Conservation (phyloP, 2,797 vertebrate genomes). For the Gymnoscopelus braueri region DNA sequence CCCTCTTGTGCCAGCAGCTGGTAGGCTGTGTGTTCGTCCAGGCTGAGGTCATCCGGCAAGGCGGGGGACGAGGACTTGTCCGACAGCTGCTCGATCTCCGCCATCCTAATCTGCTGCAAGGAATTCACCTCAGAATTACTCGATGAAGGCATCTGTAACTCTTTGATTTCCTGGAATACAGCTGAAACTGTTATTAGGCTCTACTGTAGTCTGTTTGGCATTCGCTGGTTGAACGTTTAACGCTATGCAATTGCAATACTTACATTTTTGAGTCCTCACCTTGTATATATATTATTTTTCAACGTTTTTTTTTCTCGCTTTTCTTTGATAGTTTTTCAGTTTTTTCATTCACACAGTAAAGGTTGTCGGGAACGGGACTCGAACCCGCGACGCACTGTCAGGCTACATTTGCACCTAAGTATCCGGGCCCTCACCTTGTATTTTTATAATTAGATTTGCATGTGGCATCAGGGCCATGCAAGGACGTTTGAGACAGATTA, state of each 20-base stretch:
- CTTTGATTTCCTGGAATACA: constrained; percentile 1
- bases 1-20: constrained; percentile 81
- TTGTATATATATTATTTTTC: neutral
- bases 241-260: neutral
- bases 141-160: neutral
- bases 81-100: constrained; percentile 91
- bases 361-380: no score
- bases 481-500: no score
- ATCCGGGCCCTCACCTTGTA: no score
- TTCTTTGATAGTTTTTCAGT: no score
- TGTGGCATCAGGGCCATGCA: no score
- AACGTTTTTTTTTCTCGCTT: no score
- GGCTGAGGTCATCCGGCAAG: constrained; percentile 90
- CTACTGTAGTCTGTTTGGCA: constrained; percentile 1
- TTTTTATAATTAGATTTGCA: no score
- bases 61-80: constrained; percentile 94
- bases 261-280: neutral
- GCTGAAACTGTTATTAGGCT: neutral
- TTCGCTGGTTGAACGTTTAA: neutral
- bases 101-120: constrained; percentile 91
- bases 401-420: no score
- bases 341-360: no score
- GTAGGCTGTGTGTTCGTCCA: constrained; percentile 86
- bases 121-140: constrained; percentile 51
- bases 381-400: no score